Evolutionary conservation across 2,797 vertebrate species (phyloP), one percentile per base, ranked within the genome.

Genomic region (Pyrocephalus nanus): DNA sequence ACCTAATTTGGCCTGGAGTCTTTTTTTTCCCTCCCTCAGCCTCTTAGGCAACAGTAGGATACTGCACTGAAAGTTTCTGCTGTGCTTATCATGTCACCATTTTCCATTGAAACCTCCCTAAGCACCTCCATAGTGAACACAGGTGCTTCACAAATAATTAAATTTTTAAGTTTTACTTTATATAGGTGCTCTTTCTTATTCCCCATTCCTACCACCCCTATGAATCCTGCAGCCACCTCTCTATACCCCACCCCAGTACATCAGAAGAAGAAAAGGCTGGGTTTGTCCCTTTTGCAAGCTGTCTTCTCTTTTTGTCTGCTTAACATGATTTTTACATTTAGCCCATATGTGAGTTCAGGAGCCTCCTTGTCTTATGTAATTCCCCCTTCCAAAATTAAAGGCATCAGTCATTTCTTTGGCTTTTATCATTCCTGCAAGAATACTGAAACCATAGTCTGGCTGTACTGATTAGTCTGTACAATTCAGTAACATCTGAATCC

Each of bases 351-450:
- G 38, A 78, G 11, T 87, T 89, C 78, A 82, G 9, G 3, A 72
- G 64, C 22, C 36, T 85, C 27, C 25, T 72, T 43, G 48, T 75
- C 43, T 86, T 85, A 90, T 9, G 27, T 5, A 92, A 95, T 48
- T 55, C 60, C 48, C 30, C 15, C 60, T 92, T 93, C n/a, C 1
- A 2, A 96, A 92, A 93, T 79, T 65, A 94, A 94, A 93, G 0
- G 11, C 43, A 78, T 51, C 66, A 69, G 51, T 76, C 1, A 0
- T 72, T 91, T 91, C 78, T 94, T 82, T 66, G 84, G 58, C 60
- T 92, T 91, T 85, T 79, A 87, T 70, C 82, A 76, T 82, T 85
- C 77, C 81, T 89, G 40, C 61, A 93, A 82, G 71, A 70, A 82
- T 82, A 76, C 55, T 60, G 73, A 74, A 91, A 87, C 67, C 69